These are phyloP conservation scores for Philaethria dido DNA, from an alignment of 2,888 invertebrate species.

Conservation along the genomic window DNA sequence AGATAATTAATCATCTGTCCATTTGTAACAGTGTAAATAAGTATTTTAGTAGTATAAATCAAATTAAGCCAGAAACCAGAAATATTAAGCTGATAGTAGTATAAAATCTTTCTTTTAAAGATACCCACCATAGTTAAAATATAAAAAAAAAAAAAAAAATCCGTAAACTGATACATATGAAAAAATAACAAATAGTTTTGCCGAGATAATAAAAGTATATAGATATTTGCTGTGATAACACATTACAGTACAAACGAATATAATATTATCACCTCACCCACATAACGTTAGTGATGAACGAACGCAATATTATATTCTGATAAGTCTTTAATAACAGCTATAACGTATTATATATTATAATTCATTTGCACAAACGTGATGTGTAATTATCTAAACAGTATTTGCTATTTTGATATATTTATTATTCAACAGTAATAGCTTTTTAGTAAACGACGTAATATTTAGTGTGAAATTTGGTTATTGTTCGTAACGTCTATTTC, in stretches of 20 bases:
- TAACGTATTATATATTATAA: slow-evolving; percentile 5
- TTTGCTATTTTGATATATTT: slow-evolving; percentile 22
- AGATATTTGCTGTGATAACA: not conserved
- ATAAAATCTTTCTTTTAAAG: no score
- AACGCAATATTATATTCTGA: slow-evolving; percentile 7
- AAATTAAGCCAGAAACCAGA: no score
- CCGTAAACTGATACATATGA: not conserved
- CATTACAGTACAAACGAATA: slow-evolving; percentile 11
- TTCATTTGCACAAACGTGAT: slow-evolving; percentile 4
- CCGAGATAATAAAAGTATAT: not conserved
- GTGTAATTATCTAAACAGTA: slow-evolving; percentile 6
- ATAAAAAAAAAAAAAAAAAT: not conserved
- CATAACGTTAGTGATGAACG: slow-evolving; percentile 17
- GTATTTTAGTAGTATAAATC: no score
- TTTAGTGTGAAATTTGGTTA: slow-evolving; percentile 39
- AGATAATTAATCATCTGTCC: not conserved
- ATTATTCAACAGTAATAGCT: slow-evolving; percentile 37
- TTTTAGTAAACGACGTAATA: slow-evolving; percentile 27
- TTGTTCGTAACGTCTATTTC: slow-evolving; percentile 37
- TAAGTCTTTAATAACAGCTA: slow-evolving; percentile 13
- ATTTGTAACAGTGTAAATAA: no score
- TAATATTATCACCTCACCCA: slow-evolving; percentile 8
- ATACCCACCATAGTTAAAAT: no score
- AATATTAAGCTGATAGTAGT: no score
- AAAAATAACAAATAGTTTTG: not conserved